Evolutionary conservation across 2,797 vertebrate species (phyloP), one percentile per base, ranked within the genome.

Genomic region (Buceros bicornis): DNA sequence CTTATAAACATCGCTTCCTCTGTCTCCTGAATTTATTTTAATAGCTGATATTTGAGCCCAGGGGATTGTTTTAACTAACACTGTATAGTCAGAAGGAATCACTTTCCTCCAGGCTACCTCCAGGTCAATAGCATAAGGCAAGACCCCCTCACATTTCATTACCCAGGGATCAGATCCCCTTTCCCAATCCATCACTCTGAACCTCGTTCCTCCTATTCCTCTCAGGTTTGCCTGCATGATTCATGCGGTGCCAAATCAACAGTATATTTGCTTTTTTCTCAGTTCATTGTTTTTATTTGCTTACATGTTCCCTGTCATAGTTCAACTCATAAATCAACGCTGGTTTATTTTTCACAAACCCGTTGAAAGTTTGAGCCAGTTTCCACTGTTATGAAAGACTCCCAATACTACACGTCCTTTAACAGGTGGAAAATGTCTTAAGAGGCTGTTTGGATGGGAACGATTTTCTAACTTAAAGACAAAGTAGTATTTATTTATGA

Each of bases 21-120:
- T 96, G 96, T 96, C 98, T 97, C 96, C 96, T 97, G 96, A 96
- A 98, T 98, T 98, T 98, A 98, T 98, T 98, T 98, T 97, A 98
- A 98, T 98, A 97, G 96, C 95, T 98, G 97, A 97, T 97, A 98
- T 96, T 97, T 97, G 97, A 98, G 95, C 97, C 95, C 85, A 82
- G 50, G 97, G 96, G 92, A 97, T 98, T 98, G 95, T 98, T 98
- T 98, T 98, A 96, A 97, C 96, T 97, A 98, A 98, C 97, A 97
- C 95, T 92, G 74, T 83, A 90, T 93, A 98, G 97, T 97, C 97
- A 97, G 95, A 97, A 97, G 96, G 96, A 97, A 97, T 98, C 96
- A 94, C 96, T 98, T 97, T 97, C 95, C 95, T 89, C 89, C 91
- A 94, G 96, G 94, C 95, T 97, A 89, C 94, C 94, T 96, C 94